phyloP scores from a whole-genome alignment of 2,113 vertebrate genomes.

The Ceuthmochares aereus region DNA sequence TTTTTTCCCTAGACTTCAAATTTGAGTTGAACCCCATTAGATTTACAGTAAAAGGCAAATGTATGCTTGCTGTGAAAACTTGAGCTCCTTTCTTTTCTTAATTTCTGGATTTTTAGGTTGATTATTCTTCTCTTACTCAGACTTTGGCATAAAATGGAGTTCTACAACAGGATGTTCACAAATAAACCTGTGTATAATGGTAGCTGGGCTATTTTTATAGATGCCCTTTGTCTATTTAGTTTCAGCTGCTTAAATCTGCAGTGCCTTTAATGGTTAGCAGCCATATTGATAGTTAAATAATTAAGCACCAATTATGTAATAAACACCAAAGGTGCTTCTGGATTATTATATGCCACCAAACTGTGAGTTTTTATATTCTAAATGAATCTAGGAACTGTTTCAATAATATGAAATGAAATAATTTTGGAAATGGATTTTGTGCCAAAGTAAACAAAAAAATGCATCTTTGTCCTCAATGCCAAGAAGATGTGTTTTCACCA shows the following conservation, averaged over 20 bases:
- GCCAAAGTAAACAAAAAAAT: conserved; percentile 5
- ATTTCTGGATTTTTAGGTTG: neutral
- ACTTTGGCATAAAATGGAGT: neutral
- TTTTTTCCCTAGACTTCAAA: neutral
- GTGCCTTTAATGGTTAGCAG: neutral
- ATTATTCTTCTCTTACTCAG: neutral
- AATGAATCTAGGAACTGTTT: neutral
- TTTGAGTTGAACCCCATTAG: neutral
- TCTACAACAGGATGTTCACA: neutral
- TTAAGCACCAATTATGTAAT: neutral
- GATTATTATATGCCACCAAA: neutral
- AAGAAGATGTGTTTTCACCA: conserved; percentile 24
- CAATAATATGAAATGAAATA: neutral
- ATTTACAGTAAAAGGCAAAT: neutral
- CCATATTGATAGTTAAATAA: neutral
- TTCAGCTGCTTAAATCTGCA: neutral
- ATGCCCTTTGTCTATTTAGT: neutral
- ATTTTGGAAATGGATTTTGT: conserved; percentile 19
- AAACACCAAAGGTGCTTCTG: neutral
- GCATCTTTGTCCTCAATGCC: conserved; percentile 1
- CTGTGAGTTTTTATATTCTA: neutral
- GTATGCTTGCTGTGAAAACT: neutral
- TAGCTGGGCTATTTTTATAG: neutral
- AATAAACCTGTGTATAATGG: neutral
- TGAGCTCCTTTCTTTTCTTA: neutral